phyloP scores from a whole-genome alignment of 1,140 invertebrate species.

The Chionoecetes opilio region DNA sequence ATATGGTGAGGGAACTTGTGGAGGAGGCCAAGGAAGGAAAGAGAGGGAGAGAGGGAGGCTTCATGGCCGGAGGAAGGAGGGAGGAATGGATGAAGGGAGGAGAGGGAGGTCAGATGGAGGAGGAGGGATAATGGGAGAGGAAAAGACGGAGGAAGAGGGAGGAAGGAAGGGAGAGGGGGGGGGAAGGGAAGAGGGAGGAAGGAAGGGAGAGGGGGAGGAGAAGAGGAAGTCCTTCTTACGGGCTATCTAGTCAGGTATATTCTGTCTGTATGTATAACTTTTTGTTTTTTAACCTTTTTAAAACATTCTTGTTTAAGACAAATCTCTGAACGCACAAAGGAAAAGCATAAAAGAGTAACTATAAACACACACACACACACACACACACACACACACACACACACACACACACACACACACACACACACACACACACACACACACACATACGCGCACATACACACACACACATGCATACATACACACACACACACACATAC shows the following conservation, averaged over 20 bases:
- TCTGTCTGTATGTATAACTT: background rate
- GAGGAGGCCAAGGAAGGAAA: background rate
- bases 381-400: too few species aligned
- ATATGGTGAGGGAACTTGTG: background rate
- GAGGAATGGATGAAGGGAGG: background rate
- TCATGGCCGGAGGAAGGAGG: background rate
- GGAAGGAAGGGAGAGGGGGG: constrained; percentile 1
- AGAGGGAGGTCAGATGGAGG: background rate
- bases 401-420: too few species aligned
- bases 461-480: background rate
- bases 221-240: background rate
- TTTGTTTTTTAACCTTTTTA: background rate
- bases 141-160: background rate
- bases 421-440: background rate
- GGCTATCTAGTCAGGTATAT: background rate
- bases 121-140: background rate
- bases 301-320: background rate
- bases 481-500: background rate
- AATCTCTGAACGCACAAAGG: background rate
- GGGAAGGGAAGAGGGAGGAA: background rate
- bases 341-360: background rate
- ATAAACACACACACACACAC: background rate
- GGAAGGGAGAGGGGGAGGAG: background rate
- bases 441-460: constrained; percentile 22
- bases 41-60: background rate